Evolutionary conservation across 2,888 invertebrate species (phyloP).

Genomic region (Sepiola atlantica): DNA sequence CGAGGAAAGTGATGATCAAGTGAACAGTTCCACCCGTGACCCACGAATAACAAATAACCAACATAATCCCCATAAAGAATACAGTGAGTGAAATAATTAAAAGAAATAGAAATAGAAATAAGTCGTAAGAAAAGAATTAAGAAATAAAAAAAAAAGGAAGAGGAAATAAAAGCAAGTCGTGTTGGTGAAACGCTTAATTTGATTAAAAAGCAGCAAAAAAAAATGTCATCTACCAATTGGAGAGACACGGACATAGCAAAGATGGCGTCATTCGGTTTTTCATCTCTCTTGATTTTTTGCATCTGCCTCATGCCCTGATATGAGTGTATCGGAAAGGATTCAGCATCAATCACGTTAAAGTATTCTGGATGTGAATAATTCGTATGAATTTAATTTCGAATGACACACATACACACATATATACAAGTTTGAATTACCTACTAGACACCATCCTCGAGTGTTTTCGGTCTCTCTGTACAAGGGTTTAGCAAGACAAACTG

Average conservation of each 20-base stretch:
- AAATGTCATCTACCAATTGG: constrained; percentile 8
- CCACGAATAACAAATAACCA: too few species aligned
- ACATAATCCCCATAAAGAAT: too few species aligned
- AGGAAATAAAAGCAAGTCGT: not conserved
- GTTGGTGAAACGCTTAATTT: not conserved
- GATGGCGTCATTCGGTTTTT: not conserved
- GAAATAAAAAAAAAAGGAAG: not conserved
- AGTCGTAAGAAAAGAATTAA: not conserved
- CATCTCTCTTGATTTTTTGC: not conserved
- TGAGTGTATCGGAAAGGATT: not conserved
- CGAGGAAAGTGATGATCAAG: too few species aligned
- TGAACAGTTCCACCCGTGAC: too few species aligned
- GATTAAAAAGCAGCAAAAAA: not conserved
- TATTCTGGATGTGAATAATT: not conserved
- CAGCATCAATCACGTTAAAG: not conserved
- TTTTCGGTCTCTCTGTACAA: too few species aligned
- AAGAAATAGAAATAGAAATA: not conserved
- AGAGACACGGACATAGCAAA: not conserved
- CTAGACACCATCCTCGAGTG: too few species aligned
- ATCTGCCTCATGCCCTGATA: not conserved
- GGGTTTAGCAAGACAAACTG: too few species aligned
- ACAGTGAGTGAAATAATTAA: too few species aligned
- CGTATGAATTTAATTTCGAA: not conserved
- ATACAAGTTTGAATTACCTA: too few species aligned
- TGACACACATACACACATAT: too few species aligned